Evolutionary conservation across 2,113 vertebrate species (phyloP).

Genomic region (Grus americana): DNA sequence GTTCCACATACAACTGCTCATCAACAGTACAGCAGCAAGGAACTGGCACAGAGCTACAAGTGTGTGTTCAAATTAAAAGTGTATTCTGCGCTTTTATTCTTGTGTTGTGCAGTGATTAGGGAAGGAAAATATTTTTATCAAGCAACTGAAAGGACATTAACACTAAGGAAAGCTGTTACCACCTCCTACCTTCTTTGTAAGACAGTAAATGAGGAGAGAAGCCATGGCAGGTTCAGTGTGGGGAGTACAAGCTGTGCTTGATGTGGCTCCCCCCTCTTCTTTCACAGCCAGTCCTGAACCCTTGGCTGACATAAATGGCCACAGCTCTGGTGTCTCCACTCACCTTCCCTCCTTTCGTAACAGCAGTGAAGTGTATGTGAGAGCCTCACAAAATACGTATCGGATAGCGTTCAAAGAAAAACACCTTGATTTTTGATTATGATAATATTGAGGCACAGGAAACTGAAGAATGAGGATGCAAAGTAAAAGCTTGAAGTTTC

Average conservation of each 20-base stretch:
- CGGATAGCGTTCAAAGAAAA: not conserved
- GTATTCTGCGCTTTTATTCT: not conserved
- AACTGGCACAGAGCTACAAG: not conserved
- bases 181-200: not conserved
- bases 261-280: not conserved
- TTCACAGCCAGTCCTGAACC: not conserved
- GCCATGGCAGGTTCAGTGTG: not conserved
- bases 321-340: not conserved
- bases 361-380: not conserved
- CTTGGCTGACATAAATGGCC: not conserved
- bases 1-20: constrained; percentile 7
- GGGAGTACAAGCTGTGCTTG: not conserved
- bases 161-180: not conserved
- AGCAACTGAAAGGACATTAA: not conserved
- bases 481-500: not conserved
- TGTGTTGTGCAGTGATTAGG: not conserved
- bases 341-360: not conserved
- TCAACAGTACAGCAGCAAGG: not conserved
- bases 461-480: not conserved
- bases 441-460: not conserved
- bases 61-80: not conserved
- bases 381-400: not conserved
- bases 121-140: not conserved
- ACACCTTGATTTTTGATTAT: not conserved
- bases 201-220: not conserved